phyloP scores from a whole-genome alignment of 92 coral and sea anemone genomes.

The Bergia puertoricense region DNA sequence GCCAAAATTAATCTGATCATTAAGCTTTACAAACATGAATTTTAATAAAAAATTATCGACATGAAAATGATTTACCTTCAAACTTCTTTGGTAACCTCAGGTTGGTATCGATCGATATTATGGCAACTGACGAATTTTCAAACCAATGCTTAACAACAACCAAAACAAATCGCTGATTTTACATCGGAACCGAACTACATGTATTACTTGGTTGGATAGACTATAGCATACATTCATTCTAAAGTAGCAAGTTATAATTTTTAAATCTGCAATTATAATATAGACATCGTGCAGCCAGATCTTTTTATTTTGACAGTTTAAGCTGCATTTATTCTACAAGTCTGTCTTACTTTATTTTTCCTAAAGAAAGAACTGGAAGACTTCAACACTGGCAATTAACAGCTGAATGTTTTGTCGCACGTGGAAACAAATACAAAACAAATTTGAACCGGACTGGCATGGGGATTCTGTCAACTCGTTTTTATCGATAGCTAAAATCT shows the following conservation, averaged over 20 bases:
- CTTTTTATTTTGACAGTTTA: too few relatives aligned
- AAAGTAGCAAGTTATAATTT: background rate
- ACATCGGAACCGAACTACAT: background rate
- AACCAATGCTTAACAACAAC: conserved; percentile 6
- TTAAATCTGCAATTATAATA: too few relatives aligned
- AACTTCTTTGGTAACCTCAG: background rate
- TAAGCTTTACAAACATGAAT: background rate
- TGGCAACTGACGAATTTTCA: background rate
- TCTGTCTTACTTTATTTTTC: background rate
- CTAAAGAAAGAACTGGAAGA: background rate
- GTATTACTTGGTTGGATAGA: background rate
- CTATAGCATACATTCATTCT: background rate
- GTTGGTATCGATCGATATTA: background rate
- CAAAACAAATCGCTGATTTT: background rate
- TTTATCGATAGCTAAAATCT: background rate
- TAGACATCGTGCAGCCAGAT: too few relatives aligned
- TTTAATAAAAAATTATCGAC: background rate
- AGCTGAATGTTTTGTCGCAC: background rate
- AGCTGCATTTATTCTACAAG: too few relatives aligned
- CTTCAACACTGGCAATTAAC: background rate
- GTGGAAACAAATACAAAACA: background rate
- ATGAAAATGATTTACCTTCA: background rate
- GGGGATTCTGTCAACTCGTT: background rate
- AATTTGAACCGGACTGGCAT: background rate
- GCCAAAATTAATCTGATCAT: background rate